Percentiles rank a stretch among this genome's conserved stretches.
Evolutionary conservation across 2,113 vertebrate species (phyloP).

Genomic region (Gracilinanus agilis): DNA sequence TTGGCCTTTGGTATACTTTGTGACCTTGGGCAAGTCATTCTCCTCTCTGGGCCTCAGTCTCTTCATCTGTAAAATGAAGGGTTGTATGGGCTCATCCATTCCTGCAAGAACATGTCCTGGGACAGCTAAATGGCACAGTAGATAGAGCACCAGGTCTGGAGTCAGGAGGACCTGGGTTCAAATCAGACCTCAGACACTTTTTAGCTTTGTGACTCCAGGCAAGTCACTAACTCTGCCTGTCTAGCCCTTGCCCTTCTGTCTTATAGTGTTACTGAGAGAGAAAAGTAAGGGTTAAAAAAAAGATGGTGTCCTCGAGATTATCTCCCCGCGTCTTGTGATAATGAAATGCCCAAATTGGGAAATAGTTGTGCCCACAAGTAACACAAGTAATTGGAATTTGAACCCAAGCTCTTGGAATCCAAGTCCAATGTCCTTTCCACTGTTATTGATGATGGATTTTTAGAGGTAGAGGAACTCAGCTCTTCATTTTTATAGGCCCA

Average conservation of each 20-base stretch:
- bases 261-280: too few relatives aligned
- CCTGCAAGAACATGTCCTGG: neutral
- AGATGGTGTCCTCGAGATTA: neutral
- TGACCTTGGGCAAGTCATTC: neutral
- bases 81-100: neutral
- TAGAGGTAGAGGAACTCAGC: neutral
- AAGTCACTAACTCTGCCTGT: too few relatives aligned
- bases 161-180: too few relatives aligned
- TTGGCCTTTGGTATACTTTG: neutral
- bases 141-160: too few relatives aligned
- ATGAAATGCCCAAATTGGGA: neutral
- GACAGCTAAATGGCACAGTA: too few relatives aligned
- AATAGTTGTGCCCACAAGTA: neutral
- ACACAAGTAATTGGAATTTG: neutral
- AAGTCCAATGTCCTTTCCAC: neutral
- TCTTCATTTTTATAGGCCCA: neutral
- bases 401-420: neutral
- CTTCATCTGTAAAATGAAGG: neutral
- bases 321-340: neutral
- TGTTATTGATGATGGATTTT: neutral
- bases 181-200: too few relatives aligned
- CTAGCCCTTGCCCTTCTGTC: too few relatives aligned
- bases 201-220: too few relatives aligned
- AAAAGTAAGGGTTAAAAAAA: too few relatives aligned
- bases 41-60: neutral